Conservation (phyloP, 1,140 invertebrate genomes). For the Coenobita brevimanus region DNA sequence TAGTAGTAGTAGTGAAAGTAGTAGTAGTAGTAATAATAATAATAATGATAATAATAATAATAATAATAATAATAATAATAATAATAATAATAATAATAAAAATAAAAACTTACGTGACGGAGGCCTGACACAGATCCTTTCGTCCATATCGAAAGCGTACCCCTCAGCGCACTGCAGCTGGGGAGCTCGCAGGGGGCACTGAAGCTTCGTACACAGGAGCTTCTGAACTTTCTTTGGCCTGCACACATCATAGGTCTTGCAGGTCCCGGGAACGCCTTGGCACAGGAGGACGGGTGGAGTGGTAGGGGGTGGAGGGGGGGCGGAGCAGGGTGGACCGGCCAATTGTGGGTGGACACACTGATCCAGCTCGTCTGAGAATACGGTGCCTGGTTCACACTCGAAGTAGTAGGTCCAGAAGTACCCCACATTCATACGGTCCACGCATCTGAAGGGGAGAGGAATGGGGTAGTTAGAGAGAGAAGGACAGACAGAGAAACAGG, state of each 20-base stretch:
- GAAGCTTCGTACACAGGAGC: conserved; percentile 10
- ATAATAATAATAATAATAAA: no score
- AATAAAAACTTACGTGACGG: conserved; percentile 18
- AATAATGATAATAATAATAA: no score
- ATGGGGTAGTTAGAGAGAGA: no score
- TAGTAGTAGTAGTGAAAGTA: no score
- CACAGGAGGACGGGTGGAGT: not conserved
- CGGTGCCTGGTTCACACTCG: conserved; percentile 37
- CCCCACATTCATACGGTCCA: conserved; percentile 32
- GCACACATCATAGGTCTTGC: conserved; percentile 31
- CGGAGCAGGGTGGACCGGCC: not conserved
- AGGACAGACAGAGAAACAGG: no score
- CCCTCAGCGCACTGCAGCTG: conserved; percentile 25
- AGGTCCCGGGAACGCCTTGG: conserved; percentile 21
- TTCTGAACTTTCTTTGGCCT: not conserved
- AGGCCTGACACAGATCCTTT: not conserved
- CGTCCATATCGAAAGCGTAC: conserved; percentile 34
- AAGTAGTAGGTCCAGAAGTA: conserved; percentile 45
- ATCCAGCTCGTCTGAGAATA: conserved; percentile 44
- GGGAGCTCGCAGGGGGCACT: conserved; percentile 17
- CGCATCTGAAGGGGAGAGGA: conserved; percentile 3
- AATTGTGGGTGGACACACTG: conserved; percentile 32
- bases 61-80: no score
- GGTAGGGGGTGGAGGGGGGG: not conserved
- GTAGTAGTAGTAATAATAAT: no score